These are phyloP conservation scores for Eupithecia dodoneata DNA, from an alignment of 2,888 invertebrate genomes.

Conservation along the genomic window DNA sequence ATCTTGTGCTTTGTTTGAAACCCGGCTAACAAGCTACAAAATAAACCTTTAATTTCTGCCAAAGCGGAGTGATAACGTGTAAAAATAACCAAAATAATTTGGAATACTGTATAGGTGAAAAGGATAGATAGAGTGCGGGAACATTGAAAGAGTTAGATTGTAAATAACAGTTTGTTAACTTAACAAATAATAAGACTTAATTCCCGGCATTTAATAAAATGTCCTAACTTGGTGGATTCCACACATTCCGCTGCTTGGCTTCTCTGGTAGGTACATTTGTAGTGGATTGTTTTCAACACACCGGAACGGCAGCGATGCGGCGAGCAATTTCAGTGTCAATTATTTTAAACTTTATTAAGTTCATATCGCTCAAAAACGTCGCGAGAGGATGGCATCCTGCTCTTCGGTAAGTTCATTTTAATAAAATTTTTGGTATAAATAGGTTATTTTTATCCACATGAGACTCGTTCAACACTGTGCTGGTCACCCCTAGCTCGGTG, in stretches of 20 bases:
- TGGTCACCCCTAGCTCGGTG: too few species aligned
- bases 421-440: too few species aligned
- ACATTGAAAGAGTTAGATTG: not conserved
- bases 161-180: not conserved
- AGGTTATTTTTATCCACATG: too few species aligned
- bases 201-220: not conserved
- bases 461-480: too few species aligned
- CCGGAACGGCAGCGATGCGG: not conserved
- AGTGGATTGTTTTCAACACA: not conserved
- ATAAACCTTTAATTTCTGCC: not conserved
- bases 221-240: not conserved
- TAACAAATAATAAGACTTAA: not conserved
- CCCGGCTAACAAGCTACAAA: too few species aligned
- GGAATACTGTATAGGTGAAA: not conserved
- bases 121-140: not conserved
- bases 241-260: not conserved
- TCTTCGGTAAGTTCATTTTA: too few species aligned
- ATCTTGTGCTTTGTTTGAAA: not conserved
- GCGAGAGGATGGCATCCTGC: not conserved
- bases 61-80: not conserved
- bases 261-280: too few species aligned
- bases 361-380: not conserved
- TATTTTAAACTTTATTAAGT: not conserved
- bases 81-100: not conserved
- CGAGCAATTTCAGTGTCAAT: not conserved